Conservation (phyloP, 2,888 invertebrate species). For the Anthrax anthrax region DNA sequence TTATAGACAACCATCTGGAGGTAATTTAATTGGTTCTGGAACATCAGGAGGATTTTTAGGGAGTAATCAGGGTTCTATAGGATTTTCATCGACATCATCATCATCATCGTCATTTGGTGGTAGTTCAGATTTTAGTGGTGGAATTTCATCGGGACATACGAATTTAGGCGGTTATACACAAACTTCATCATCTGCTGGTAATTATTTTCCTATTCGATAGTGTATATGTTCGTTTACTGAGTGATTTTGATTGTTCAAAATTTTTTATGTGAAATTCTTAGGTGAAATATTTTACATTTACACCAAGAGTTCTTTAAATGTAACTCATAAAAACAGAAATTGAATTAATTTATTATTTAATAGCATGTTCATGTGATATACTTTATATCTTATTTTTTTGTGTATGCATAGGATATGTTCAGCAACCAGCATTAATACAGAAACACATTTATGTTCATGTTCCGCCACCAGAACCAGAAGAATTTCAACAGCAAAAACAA, state of each 20-base stretch:
- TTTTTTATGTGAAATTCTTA: neutral
- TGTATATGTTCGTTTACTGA: too few relatives aligned
- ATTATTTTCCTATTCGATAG: neutral
- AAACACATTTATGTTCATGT: constrained; percentile 85
- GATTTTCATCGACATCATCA: neutral
- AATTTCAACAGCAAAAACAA: constrained; percentile 45
- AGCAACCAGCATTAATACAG: constrained; percentile 45
- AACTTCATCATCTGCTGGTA: neutral
- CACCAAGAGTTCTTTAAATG: neutral
- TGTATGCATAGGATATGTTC: neutral
- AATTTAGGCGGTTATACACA: neutral
- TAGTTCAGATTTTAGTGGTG: neutral
- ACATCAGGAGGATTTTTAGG: neutral
- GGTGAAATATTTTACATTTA: neutral
- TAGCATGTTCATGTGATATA: too few relatives aligned
- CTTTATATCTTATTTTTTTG: neutral
- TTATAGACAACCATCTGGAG: constrained; percentile 14
- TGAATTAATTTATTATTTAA: too few relatives aligned
- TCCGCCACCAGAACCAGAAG: constrained; percentile 73
- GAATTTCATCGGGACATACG: neutral
- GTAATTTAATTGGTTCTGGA: constrained; percentile 2
- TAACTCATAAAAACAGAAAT: too few relatives aligned
- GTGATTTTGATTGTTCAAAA: too few relatives aligned
- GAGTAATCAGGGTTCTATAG: constrained; percentile 11
- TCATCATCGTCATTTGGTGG: neutral